Conservation (phyloP, 2,797 vertebrate species). For the Glyptemys insculpta region DNA sequence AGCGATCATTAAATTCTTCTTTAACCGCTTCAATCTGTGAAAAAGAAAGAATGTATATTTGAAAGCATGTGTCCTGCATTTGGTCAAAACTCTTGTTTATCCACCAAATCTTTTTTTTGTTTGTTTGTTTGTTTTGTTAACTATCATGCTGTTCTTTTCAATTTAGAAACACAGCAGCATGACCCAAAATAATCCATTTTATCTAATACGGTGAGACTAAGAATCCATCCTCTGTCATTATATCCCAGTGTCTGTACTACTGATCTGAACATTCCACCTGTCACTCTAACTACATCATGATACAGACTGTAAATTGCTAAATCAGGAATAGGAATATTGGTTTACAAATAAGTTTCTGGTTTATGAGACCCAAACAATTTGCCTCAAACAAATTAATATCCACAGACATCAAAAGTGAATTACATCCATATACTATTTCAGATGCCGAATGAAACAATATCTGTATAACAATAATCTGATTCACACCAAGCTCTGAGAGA, state of each 20-base stretch:
- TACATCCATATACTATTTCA: background rate
- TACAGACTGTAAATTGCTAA: background rate
- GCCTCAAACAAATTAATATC: background rate
- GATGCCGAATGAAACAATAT: background rate
- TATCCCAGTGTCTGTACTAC: background rate
- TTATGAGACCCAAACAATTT: background rate
- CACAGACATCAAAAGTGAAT: background rate
- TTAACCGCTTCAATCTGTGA: constrained; percentile 88
- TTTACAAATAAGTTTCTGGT: background rate
- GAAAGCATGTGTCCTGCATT: background rate
- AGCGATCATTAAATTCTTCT: constrained; percentile 86
- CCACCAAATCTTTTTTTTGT: background rate
- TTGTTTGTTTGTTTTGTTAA: background rate
- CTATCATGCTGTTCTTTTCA: background rate
- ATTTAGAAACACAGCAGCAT: background rate
- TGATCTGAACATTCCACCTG: background rate
- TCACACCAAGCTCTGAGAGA: background rate
- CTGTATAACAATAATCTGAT: background rate
- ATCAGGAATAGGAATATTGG: background rate
- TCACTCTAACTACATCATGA: background rate
- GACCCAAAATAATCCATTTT: constrained; percentile 21
- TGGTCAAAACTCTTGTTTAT: background rate
- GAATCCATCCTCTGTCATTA: background rate
- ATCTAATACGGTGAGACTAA: background rate
- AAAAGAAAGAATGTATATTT: constrained; percentile 31